A percentile compares a stretch with the other conserved stretches of the same genome.
Evolutionary conservation across 1,140 invertebrate genomes (phyloP).

Genomic region (Patella vulgata): DNA sequence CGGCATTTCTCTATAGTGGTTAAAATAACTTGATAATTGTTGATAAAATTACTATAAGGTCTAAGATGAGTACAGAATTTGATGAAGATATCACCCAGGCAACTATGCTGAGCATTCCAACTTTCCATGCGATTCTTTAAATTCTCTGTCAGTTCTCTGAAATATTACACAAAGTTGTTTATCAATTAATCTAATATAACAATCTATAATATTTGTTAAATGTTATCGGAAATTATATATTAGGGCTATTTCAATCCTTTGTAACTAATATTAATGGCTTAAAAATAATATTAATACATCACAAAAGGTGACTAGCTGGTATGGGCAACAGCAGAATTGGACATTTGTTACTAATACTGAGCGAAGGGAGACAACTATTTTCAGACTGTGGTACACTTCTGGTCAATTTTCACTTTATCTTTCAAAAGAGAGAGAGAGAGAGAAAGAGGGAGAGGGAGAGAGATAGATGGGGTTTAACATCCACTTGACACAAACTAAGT

Average conservation of each 20-base stretch:
- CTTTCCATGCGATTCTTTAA: slow-evolving; percentile 51
- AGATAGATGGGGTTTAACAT: no score
- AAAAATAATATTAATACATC: no score
- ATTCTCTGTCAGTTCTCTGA: slow-evolving; percentile 51
- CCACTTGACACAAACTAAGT: no score
- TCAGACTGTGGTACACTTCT: no score
- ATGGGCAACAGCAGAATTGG: no score
- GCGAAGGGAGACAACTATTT: no score
- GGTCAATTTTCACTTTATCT: no score
- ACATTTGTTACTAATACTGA: no score
- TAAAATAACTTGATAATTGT: slow-evolving; percentile 60
- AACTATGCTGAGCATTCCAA: slow-evolving; percentile 52
- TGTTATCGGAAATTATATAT: neutral
- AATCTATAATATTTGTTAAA: neutral
- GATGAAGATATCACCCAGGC: slow-evolving; percentile 63
- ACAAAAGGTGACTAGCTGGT: no score
- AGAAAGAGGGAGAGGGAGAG: no score
- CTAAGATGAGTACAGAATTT: slow-evolving; percentile 55
- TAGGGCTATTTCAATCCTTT: neutral
- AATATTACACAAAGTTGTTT: slow-evolving; percentile 13
- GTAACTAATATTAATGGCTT: no score
- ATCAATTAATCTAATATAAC: neutral
- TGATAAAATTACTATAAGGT: slow-evolving; percentile 60
- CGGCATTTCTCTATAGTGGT: slow-evolving; percentile 53
- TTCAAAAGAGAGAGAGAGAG: no score